These are phyloP conservation scores for Drosophila ogumai DNA, from an alignment of 1,140 invertebrate genomes.

Conservation along the genomic window DNA sequence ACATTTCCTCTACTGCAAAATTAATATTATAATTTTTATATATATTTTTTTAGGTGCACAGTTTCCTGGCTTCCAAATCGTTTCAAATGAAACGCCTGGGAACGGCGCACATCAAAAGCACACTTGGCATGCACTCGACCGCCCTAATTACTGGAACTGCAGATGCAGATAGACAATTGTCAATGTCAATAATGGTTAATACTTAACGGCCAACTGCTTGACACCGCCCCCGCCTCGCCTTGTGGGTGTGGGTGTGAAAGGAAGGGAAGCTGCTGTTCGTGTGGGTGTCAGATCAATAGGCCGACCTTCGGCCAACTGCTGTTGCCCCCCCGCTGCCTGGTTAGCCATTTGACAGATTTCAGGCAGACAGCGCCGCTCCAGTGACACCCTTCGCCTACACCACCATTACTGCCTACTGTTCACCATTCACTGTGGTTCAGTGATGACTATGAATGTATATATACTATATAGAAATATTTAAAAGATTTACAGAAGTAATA, in stretches of 20 bases:
- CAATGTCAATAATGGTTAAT: slow-evolving; percentile 82
- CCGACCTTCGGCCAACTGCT: slow-evolving; percentile 59
- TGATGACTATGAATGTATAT: not conserved
- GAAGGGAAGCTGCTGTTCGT: slow-evolving; percentile 13
- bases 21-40: not conserved
- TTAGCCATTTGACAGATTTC: slow-evolving; percentile 79
- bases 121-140: slow-evolving; percentile 44
- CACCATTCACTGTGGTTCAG: not conserved
- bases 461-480: not conserved
- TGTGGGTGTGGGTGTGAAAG: slow-evolving; percentile 1
- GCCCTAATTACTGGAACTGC: slow-evolving; percentile 50
- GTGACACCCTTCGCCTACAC: slow-evolving; percentile 18
- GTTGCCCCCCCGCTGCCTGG: slow-evolving; percentile 36
- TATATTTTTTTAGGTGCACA: not conserved
- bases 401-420: not conserved
- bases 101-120: slow-evolving; percentile 38
- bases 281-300: slow-evolving; percentile 75
- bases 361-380: slow-evolving; percentile 22
- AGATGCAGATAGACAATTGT: slow-evolving; percentile 71
- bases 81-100: not conserved
- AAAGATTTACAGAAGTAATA: not conserved
- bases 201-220: slow-evolving; percentile 54
- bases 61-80: not conserved
- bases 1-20: not conserved
- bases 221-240: not conserved